Base-by-base conservation (phyloP, 2,797 vertebrate genomes). In the Peromyscus nudipes region DNA sequence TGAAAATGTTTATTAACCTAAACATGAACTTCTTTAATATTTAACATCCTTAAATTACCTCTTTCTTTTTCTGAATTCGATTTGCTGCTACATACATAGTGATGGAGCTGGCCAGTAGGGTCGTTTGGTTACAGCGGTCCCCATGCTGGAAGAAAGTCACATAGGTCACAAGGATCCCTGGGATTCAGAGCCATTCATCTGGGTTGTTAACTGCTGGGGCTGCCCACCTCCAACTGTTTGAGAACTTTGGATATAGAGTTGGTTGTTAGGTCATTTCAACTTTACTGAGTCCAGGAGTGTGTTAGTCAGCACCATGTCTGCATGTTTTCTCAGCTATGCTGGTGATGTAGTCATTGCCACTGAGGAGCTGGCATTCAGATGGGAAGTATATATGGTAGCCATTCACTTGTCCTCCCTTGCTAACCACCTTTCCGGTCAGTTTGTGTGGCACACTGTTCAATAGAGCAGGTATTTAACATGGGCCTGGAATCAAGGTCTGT, bases 251-350 rank as follows among this genome's bases (percentile, higher is more conserved):
- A 67, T 64, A 94, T 83, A 65, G 55, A 93, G 13, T 73, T 85
- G 29, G 62, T 93, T 94, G 86, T 90, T 93, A 87, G 80, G 83
- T 76, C 37, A 23, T 60, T 96, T 96, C 57, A 96, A 49, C n/a
- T 96, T 90, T 43, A 64, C 12, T 88, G 55, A 97, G n/a, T 52
- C 65, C 27, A 95, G 89, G 95, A 92, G 37, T 88, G 40, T n/a
- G 17, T 23, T 65, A 52, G 40, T 1, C 43, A 52, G 37, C 25
- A 7, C 62, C 52, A 9, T 19, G 12, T 60, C 60, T 92, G 60
- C 81, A 83, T 37, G 82, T 89, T 89, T 57, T 79, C 46, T 69
- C 13, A 77, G 40, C 46, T 23, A 90, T 60, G 10, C 65, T 65
- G 64, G 57, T 88, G 55, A 81, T 52, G 34, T 34, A 60, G 17